Conservation (phyloP, 2,888 invertebrate species). For the Ennomos quercinarius region DNA sequence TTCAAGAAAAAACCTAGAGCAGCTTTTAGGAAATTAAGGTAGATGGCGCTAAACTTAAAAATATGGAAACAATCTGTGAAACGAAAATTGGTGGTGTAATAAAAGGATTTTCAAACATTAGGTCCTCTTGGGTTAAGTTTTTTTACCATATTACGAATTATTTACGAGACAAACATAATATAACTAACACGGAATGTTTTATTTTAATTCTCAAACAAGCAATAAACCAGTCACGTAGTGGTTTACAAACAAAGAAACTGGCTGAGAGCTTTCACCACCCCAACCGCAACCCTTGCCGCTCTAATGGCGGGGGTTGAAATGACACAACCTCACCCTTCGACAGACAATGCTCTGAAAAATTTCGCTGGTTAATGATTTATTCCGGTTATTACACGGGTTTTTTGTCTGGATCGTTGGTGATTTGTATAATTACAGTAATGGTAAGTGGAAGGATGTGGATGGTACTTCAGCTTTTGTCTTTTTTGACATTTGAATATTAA, state of each 20-base stretch:
- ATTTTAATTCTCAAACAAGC: constrained; percentile 13
- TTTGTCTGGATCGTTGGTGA: constrained; percentile 6
- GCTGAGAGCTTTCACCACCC: constrained; percentile 34
- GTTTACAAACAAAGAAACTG: constrained; percentile 50
- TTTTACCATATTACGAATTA: too few relatives aligned
- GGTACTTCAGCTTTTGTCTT: too few relatives aligned
- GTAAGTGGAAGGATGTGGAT: neutral
- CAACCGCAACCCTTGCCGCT: constrained; percentile 47
- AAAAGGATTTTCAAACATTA: too few relatives aligned
- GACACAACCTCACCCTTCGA: constrained; percentile 42
- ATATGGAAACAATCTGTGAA: too few relatives aligned
- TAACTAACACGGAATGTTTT: neutral
- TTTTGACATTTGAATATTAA: too few relatives aligned
- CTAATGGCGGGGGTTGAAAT: constrained; percentile 46
- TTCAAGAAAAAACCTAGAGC: neutral
- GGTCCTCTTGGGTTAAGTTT: too few relatives aligned
- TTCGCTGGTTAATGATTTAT: constrained; percentile 28
- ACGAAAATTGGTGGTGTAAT: too few relatives aligned
- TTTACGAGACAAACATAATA: too few relatives aligned
- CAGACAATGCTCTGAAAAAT: constrained; percentile 36
- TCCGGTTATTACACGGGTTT: constrained; percentile 17
- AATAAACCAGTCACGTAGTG: constrained; percentile 44
- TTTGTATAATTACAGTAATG: constrained; percentile 5
- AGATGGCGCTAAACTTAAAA: constrained; percentile 5
- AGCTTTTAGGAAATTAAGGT: too few relatives aligned